A percentile compares a stretch with the other conserved stretches of the same genome.
Evolutionary conservation across 2,797 vertebrate species (phyloP).

Genomic region (Poliocrania exsul): DNA sequence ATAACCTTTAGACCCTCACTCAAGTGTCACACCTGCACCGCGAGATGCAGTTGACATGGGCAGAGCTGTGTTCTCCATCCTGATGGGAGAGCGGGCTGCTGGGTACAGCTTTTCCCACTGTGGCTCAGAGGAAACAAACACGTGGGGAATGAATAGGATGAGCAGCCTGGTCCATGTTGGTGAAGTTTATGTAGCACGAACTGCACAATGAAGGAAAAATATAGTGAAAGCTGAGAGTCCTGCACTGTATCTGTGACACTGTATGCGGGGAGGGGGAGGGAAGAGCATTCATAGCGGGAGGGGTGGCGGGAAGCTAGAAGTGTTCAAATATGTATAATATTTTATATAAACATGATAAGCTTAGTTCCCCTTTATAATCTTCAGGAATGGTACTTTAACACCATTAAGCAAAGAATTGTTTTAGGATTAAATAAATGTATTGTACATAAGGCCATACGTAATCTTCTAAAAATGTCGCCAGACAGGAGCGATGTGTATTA

Average conservation of each 20-base stretch:
- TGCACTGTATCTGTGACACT: constrained; percentile 65
- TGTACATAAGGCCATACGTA: constrained; percentile 88
- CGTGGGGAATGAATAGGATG: not conserved
- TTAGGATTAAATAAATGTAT: constrained; percentile 75
- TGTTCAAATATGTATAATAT: constrained; percentile 71
- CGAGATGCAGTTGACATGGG: not conserved
- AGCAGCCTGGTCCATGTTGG: constrained; percentile 21
- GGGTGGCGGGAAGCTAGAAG: constrained; percentile 60
- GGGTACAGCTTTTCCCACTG: not conserved
- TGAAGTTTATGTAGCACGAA: constrained; percentile 61
- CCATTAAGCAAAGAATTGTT: constrained; percentile 73
- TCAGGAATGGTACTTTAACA: constrained; percentile 77
- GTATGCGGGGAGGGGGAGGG: constrained; percentile 53
- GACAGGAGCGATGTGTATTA: constrained; percentile 80
- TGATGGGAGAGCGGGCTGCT: not conserved
- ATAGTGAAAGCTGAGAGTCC: constrained; percentile 55
- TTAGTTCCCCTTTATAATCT: constrained; percentile 73
- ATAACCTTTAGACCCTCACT: not conserved
- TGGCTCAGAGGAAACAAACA: not conserved
- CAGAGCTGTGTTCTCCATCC: constrained; percentile 7
- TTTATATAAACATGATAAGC: constrained; percentile 73
- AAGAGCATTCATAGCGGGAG: not conserved
- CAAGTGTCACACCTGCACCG: not conserved
- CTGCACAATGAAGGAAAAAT: constrained; percentile 72
- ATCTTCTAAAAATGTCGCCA: constrained; percentile 78